phyloP scores from a whole-genome alignment of 2,888 invertebrate species.

The Leptopilina myrica region DNA sequence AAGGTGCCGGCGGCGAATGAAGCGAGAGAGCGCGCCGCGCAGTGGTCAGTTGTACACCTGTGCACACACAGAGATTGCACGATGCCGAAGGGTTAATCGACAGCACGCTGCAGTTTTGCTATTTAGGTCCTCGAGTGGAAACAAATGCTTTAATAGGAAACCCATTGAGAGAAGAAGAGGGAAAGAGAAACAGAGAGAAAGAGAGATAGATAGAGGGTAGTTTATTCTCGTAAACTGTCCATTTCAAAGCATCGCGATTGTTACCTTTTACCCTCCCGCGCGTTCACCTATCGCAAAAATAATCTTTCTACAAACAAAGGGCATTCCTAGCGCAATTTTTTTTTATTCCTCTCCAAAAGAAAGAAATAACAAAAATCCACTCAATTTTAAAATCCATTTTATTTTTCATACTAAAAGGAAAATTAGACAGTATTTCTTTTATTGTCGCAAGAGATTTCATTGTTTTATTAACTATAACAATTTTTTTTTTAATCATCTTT shows the following conservation, averaged over 20 bases:
- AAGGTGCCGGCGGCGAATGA: slow-evolving; percentile 36
- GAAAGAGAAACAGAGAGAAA: no score
- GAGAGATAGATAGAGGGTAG: background rate
- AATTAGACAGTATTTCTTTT: no score
- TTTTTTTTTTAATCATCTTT: no score
- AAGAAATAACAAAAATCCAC: background rate
- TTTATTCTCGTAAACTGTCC: slow-evolving; percentile 26
- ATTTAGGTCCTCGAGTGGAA: slow-evolving; percentile 37
- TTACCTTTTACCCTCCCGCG: background rate
- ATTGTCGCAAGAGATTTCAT: no score
- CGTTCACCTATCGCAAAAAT: background rate
- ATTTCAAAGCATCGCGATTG: slow-evolving; percentile 9
- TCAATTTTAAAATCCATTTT: background rate
- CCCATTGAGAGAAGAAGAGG: slow-evolving; percentile 14
- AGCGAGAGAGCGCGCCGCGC: background rate
- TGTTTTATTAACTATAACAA: no score
- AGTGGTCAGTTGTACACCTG: slow-evolving; percentile 26
- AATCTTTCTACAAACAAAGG: slow-evolving; percentile 25
- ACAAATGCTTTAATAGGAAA: slow-evolving; percentile 35
- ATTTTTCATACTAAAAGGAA: no score
- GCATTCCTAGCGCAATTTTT: background rate
- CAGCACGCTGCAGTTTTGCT: slow-evolving; percentile 36
- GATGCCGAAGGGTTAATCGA: slow-evolving; percentile 39
- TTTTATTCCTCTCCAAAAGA: background rate
- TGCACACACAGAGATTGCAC: slow-evolving; percentile 14